Base-by-base conservation (phyloP, 23 tunicate species). In the Pegea sp. region DNA sequence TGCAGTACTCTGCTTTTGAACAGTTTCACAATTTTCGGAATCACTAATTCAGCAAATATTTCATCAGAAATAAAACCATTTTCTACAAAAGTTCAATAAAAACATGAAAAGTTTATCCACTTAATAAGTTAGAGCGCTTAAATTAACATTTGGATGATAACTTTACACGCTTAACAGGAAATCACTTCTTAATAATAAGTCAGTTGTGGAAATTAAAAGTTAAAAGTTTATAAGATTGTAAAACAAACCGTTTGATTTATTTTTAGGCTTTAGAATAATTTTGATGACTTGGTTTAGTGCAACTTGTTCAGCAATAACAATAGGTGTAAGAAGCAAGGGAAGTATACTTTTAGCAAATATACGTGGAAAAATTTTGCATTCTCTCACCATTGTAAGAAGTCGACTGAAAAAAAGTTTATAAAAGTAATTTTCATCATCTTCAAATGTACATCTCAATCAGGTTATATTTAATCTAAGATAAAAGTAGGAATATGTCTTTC, bases 21-120 rank as follows among this genome's bases (percentile, higher is more conserved):
- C 67, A 81, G 44, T 30, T 81, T 80, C 23, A 67, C 80, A 0
- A 81, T 66, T 27, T 66, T 69, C 30, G 93, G 93, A 33, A 81
- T 81, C 4, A 81, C 93, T 23, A 71, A 61, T 8, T 66, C 58
- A 22, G 93, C 80, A 57, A 81, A 81, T 30, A 66, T 50, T 24
- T 66, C 44, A 38, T 76, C 77, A 3, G 93, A 55, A 8, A 81
- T 51, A 0, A 81, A 44, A 4, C 81, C 80, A 1, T 56, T 65
- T 52, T 68, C 55, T 29, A 38, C 29, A 56, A 56, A 29, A 64
- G 11, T 38, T 8, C 16, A 8, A 38, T 8, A 38, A 38, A 11
- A 16, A 16, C 16, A 38, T 8, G 16, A 38, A 38, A 38, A n/a
- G n/a, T n/a, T n/a, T n/a, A n/a, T n/a, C n/a, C n/a, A n/a, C n/a